Evolutionary conservation across 2,888 invertebrate genomes (phyloP), one percentile per base, ranked within the genome.

Genomic region (Chaetogeoica ovagalla): DNA sequence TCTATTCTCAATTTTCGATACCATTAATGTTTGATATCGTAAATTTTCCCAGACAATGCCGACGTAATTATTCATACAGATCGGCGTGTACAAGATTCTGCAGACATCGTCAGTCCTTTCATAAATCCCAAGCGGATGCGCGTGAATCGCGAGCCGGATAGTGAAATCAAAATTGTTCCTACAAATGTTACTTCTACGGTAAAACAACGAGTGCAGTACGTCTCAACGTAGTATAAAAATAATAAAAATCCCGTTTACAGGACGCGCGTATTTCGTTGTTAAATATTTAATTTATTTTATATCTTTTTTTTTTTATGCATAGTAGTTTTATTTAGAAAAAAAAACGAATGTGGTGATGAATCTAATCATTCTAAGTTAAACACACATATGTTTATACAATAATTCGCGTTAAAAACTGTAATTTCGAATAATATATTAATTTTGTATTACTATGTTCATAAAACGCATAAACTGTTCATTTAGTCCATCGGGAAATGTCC

Each of bases 131-230:
- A 48, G 7, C 48, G 17, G 8, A 74, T 15, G 1, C 15, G 55
- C 11, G 21, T 63, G 21, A n/a, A 73, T n/a, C 62, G 30, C 15
- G 52, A 74, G 7, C 57, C 68, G n/a, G 62, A 62, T 15, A 69
- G 60, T 11, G 30, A 48, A 52, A 59, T 77, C 1, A 52, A 77
- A 15, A 30, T 69, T 52, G 52, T 48, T 4, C 13, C 52, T 17
- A 69, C 60, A 17, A 60, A 77, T 17, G 60, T 69, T 52, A 52
- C 60, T 48, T 69, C 69, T 7, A 52, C 68, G 69, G 11, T 57
- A n/a, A 69, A 37, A 52, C 55, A 21, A 39, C 15, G 21, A 65
- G 15, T 17, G 37, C 17, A 74, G 5, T 55, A 21, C 23, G 23
- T 2, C 17, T 60, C 23, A 17, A 23, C 21, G 59, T 74, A 21